Conservation (phyloP, 2,113 vertebrate genomes). For the Anoura caudifer region DNA sequence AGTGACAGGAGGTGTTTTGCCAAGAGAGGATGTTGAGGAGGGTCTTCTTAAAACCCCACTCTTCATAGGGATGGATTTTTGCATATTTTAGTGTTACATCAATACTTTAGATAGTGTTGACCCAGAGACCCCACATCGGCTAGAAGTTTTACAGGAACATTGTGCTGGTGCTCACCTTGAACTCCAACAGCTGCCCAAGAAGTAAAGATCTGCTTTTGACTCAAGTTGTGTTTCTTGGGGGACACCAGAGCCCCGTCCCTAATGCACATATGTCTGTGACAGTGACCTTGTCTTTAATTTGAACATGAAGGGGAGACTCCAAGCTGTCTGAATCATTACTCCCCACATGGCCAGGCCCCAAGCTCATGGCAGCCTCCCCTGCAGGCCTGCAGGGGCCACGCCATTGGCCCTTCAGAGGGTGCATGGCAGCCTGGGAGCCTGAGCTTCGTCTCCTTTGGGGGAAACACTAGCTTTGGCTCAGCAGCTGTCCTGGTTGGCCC, state of each 20-base stretch:
- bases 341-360: background rate
- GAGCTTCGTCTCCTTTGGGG: background rate
- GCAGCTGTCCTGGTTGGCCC: background rate
- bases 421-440: rapidly evolving
- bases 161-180: background rate
- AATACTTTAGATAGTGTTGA: background rate
- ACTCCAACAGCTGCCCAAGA: too few relatives aligned
- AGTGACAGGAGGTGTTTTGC: background rate
- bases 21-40: background rate
- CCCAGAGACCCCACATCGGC: background rate
- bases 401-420: background rate
- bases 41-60: background rate
- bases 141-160: background rate
- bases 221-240: background rate
- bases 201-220: background rate
- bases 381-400: background rate
- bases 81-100: background rate
- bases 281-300: background rate
- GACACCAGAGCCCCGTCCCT: background rate
- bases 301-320: background rate
- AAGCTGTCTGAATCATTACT: background rate
- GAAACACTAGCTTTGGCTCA: background rate
- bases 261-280: background rate
- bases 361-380: constrained; percentile 13
- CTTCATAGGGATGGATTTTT: background rate